Evolutionary conservation across 2,113 vertebrate species (phyloP), one percentile per base, ranked within the genome.

Genomic region (Ophthalmolycus amberensis): DNA sequence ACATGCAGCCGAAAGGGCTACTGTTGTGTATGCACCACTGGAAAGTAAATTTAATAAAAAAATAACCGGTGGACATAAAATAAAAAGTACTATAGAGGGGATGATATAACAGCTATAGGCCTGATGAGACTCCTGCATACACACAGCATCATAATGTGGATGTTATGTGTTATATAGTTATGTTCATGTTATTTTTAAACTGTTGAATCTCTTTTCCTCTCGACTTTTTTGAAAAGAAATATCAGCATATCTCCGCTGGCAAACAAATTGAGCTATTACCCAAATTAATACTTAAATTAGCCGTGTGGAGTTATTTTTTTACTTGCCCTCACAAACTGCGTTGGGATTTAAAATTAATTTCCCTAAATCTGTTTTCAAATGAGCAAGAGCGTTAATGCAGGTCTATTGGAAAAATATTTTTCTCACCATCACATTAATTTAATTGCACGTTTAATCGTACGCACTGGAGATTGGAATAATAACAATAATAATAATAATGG

Each of bases 251-350:
- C 37, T 72, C 74, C 42, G 67, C 44, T 20, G 54, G 59, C 44
- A 85, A 87, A 84, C 83, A 80, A 88, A 88, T 75, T 68, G 64
- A 75, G 82, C 80, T 67, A 71, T 76, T 85, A 80, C 58, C 79
- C 83, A 84, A 86, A 92, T 90, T 50, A 88, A 88, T 79, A 80
- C 66, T 83, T 81, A 84, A 90, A 92, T 90, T 58, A 80, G 58
- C 77, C 59, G 67, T 82, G 85, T 83, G 72, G 48, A 78, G 78
- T 3, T 27, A 25, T 25, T 74, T 63, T 59, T 54, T 20, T 74
- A 46, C 38, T 29, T 46, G 59, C 60, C 56, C 71, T 83, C 32
- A 62, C 68, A 86, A 90, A 88, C 82, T 80, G 72, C 9, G 27
- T 48, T 79, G 48, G 75, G 80, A 90, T 93, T 79, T 22, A 15